A percentile compares a stretch with the other conserved stretches of the same genome.
phyloP scores from a whole-genome alignment of 2,888 invertebrate species.

The Neocrepidodera transversa region DNA sequence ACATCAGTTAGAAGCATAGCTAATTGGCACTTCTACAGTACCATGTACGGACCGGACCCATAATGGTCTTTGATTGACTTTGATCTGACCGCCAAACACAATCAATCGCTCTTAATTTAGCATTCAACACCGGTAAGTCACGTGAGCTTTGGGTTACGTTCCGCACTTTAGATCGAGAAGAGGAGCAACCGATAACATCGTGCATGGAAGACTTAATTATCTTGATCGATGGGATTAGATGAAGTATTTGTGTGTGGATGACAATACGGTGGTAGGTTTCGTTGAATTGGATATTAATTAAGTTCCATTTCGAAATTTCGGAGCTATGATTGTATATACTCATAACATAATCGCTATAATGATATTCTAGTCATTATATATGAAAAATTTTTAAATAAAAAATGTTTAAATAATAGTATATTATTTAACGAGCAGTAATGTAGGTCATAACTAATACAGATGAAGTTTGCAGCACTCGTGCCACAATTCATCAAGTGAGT shows the following conservation, averaged over 20 bases:
- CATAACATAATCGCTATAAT: no score
- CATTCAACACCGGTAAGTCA: constrained; percentile 47
- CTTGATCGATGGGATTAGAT: constrained; percentile 10
- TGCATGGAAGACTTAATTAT: constrained; percentile 18
- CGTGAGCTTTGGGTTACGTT: constrained; percentile 21
- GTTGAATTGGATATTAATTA: constrained; percentile 2
- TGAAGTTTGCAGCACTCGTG: no score
- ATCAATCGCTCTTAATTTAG: constrained; percentile 55
- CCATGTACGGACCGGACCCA: constrained; percentile 34
- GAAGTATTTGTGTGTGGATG: constrained; percentile 3
- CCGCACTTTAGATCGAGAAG: not conserved
- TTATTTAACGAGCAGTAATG: no score
- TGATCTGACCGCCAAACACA: constrained; percentile 52
- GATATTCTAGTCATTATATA: no score
- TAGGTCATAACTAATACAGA: no score
- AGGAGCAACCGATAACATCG: constrained; percentile 32
- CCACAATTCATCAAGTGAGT: no score
- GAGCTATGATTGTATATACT: no score
- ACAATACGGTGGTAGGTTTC: constrained; percentile 2
- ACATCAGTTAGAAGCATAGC: not conserved
- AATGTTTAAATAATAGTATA: no score
- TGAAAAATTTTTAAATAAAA: no score
- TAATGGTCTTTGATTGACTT: constrained; percentile 56
- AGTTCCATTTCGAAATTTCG: not conserved
- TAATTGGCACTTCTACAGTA: not conserved